Base-by-base conservation (phyloP, 2,797 vertebrate genomes). In the Gadopsis bispinosus region DNA sequence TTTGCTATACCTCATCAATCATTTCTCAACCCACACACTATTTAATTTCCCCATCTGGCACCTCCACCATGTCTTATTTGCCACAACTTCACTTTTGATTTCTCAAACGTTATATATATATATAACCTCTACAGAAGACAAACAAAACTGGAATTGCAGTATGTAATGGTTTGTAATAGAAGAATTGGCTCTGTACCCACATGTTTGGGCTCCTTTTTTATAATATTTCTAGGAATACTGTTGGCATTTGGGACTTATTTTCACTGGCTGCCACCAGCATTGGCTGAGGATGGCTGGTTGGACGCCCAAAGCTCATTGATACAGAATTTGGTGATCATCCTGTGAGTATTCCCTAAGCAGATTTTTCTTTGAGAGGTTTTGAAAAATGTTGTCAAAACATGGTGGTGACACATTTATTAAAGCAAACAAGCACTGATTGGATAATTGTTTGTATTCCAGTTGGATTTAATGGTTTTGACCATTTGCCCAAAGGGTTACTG, bases 311-410 rank as follows among this genome's bases (percentile, higher is more conserved):
- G 48, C 77, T 79, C 72, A 59, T 51, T 56, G 37, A 37, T 83
- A 72, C 72, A 56, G 51, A 77, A 56, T 54, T 66, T 65, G 54
- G 33, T 68, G 47, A 72, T 60, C 5, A 35, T 75, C 55, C 43
- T 37, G 53, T 17, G 53, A 70, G 22, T 58, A 16, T 80, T 70
- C 58, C 45, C 78, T 17, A 0, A 79, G 35, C 69, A 79, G 74
- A 72, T 78, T 78, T 78, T 70, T 61, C 41, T 67, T 55, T 75
- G 16, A 37, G 39, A 60, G 81, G 45, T 69, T 80, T 74, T 35
- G 19, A 63, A 60, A 64, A 73, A 69, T 69, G 55, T 81, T 80
- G 67, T 80, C 67, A 78, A 73, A 83, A 87, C 73, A 81, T 37
- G 31, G 22, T 17, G 29, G 16, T 51, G 43, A 66, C 60, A 69